A percentile compares a stretch with the other conserved stretches of the same genome.
Evolutionary conservation across 2,113 vertebrate genomes (phyloP).

Genomic region (Syngnathus floridae): DNA sequence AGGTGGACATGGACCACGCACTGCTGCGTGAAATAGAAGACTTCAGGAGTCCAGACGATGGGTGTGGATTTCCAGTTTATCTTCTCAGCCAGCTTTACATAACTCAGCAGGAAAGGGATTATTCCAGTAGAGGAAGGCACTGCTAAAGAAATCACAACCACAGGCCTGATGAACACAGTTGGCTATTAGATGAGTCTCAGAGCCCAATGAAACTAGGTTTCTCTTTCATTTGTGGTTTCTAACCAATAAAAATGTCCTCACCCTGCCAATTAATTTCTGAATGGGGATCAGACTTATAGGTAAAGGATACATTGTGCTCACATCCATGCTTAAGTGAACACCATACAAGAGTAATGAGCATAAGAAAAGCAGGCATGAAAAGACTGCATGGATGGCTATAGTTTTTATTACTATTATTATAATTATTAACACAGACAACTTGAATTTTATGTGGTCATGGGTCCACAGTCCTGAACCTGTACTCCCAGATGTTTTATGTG

Average conservation of each 20-base stretch:
- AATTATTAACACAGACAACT: constrained; percentile 37
- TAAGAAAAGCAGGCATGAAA: neutral
- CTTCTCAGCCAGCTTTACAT: constrained; percentile 43
- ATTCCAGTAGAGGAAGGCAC: constrained; percentile 40
- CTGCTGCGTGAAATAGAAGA: constrained; percentile 14
- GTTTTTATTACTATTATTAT: neutral
- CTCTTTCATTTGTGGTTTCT: constrained; percentile 46
- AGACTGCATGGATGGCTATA: constrained; percentile 9
- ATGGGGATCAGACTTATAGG: constrained; percentile 19
- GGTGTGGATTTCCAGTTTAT: constrained; percentile 42
- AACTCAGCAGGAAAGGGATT: constrained; percentile 40
- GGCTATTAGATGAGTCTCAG: constrained; percentile 43
- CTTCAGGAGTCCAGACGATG: constrained; percentile 27
- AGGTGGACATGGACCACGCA: constrained; percentile 8
- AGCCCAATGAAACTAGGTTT: constrained; percentile 40
- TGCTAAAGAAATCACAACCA: constrained; percentile 61
- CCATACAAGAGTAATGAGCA: neutral
- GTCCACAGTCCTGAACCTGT: too few species aligned
- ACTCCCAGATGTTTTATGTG: too few species aligned
- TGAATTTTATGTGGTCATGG: constrained; percentile 31
- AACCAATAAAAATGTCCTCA: constrained; percentile 35
- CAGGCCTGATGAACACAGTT: constrained; percentile 54
- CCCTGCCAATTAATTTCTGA: constrained; percentile 26
- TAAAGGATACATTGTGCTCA: constrained; percentile 26
- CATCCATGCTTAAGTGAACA: constrained; percentile 13